Base-by-base conservation (phyloP, 2,797 vertebrate species). In the Xenentodon cancila region DNA sequence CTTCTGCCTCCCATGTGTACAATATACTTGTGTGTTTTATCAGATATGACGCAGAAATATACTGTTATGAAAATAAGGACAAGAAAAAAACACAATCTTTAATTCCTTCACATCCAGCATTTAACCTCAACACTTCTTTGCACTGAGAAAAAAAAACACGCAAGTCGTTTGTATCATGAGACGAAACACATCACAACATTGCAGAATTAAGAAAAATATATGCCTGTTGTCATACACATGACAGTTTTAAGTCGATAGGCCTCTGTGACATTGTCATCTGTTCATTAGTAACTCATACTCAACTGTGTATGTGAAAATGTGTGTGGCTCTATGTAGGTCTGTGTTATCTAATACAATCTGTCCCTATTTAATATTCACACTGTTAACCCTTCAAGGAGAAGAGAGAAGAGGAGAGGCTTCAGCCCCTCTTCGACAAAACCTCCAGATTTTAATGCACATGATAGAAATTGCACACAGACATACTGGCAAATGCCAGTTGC, bases 271-370 rank as follows among this genome's bases (percentile, higher is more conserved):
- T 22, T 30, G 55, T 59, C 25, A 65, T 50, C 49, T 58, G 37
- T 40, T 40, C 13, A 15, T 40, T 40, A 40, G 30, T 49, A 19
- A 54, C 44, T 53, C 53, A 54, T 53, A 30, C 30, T 30, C 30
- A 48, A 49, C 58, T 17, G 58, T 48, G 9, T 15, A 34, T 11
- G 19, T 66, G 50, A 59, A 63, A 79, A 16, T 69, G 58, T 85
- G 61, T 52, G 52, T 37, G 62, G 61, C 64, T 75, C 54, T 75
- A 82, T 88, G 74, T 85, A 81, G 84, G 86, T 84, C 83, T 85
- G 59, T 61, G 68, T 88, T 89, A 81, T 87, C 79, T 86, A 87
- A 88, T 84, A 19, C 90, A 89, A 87, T 89, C 88, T 90, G 87
- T 88, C 76, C 57, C 74, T 55, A 84, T 88, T 63, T 85, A 88